Evolutionary conservation across 2,888 invertebrate genomes (phyloP), one percentile per base, ranked within the genome.

Genomic region (Campoletis raptor): DNA sequence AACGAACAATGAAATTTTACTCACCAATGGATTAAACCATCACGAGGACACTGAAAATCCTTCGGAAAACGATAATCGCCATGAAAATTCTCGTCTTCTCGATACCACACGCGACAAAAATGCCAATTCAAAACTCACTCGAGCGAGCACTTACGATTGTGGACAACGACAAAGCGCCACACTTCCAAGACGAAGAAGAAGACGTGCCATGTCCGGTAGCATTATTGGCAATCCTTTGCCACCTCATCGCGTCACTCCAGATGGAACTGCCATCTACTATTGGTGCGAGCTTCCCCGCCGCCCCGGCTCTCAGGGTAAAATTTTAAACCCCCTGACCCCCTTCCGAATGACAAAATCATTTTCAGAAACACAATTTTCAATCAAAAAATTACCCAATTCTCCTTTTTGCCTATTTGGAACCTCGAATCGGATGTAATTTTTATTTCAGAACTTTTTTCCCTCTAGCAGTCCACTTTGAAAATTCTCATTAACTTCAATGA

Each of bases 231-330:
- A 90, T 87, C 93, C 93, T 9, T 90, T 96, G 92, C 97, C 97
- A 89, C 97, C 97, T 85, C 97, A 96, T 93, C 96, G 97, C 89
- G 96, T 96, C 91, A 97, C 97, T 83, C 96, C 97, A 42, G 98
- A 98, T 95, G 98, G 98, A 91, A 98, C 98, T 87, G 96, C 96
- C 93, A 96, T 98, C 93, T 97, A 97, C 95, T 98, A 98, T 95
- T 97, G 98, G 97, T 98, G 98, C 95, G 97, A 98, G 95, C 94
- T 97, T 94, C 96, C 97, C 90, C 93, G 94, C 92, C 94, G 93
- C 91, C 94, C 94, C 93, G 94, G 94, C 92, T 94, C 93, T 92
- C 94, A 94, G 94, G 94, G 94, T 94, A 94, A 94, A 91, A 92
- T 92, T 70, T 87, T 87, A 89, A 88, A 83, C 89, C 86, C 83